Evolutionary conservation across 1,140 invertebrate genomes (phyloP), one percentile per base, ranked within the genome.

Genomic region (Heterodera carotae): DNA sequence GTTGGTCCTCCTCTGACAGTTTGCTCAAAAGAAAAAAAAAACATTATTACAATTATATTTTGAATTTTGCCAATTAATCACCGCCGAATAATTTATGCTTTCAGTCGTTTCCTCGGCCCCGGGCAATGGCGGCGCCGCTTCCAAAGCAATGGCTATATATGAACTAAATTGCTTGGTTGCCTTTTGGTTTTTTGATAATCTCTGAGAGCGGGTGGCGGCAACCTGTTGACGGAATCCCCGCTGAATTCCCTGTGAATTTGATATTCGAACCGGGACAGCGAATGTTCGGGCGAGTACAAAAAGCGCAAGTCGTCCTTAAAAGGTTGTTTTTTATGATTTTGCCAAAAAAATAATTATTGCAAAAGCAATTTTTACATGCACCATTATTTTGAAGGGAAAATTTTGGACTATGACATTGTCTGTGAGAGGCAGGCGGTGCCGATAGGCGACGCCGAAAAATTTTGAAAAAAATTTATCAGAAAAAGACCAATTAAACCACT

Each of bases 291-390:
- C 2, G 85, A 87, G 76, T 86, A 86, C 39, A 86, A 64, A 70
- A 86, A 86, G 27, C 85, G 83, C 48, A 86, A 72, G 76, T 86
- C 85, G 76, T 86, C 85, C 84, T 86, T n/a, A n/a, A n/a, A n/a
- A n/a, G n/a, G n/a, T n/a, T n/a, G n/a, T n/a, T n/a, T n/a, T n/a
- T n/a, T n/a, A n/a, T n/a, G n/a, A n/a, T n/a, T n/a, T n/a, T n/a
- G n/a, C n/a, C n/a, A n/a, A n/a, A n/a, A n/a, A n/a, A n/a, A n/a
- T n/a, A n/a, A n/a, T n/a, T n/a, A n/a, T n/a, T n/a, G n/a, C n/a
- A n/a, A 60, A 66, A 83, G 59, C 48, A 75, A 25, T 60, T 43
- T 66, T 1, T 12, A 29, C 1, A 80, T 77, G 71, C 22, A 31
- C 12, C 34, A n/a, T n/a, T n/a, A n/a, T n/a, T n/a, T n/a, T n/a